Conservation (phyloP, 2,113 vertebrate species). For the Pholis gunnellus region DNA sequence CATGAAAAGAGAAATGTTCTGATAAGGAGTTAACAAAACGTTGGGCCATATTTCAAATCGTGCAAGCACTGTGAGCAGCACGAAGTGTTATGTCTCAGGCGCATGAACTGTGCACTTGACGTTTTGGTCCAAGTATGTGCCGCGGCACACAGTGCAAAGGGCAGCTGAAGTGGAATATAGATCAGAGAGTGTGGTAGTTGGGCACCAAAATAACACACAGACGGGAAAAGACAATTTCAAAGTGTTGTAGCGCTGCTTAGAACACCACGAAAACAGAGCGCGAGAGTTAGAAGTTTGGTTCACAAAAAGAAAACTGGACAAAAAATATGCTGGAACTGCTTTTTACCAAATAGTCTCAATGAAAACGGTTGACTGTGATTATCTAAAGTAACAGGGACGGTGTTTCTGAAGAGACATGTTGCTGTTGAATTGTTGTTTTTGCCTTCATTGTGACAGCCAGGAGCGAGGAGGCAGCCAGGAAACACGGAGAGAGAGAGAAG, state of each 20-base stretch:
- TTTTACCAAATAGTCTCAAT: not conserved
- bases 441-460: not conserved
- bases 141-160: not conserved
- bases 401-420: not conserved
- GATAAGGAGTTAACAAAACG: not conserved
- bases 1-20: not conserved
- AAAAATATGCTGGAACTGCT: not conserved
- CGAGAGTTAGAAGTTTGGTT: not conserved
- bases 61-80: not conserved
- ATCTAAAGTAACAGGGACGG: not conserved
- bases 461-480: too few species aligned
- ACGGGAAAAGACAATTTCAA: not conserved
- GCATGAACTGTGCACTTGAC: not conserved
- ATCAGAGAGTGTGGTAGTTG: not conserved
- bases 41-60: not conserved
- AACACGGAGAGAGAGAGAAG: too few species aligned
- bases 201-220: not conserved
- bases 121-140: not conserved
- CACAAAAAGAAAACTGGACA: not conserved
- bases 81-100: not conserved
- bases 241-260: not conserved
- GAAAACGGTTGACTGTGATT: not conserved
- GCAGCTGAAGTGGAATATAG: not conserved
- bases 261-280: not conserved
- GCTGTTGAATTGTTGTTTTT: not conserved